Evolutionary conservation across 2,113 vertebrate species (phyloP), one percentile per base, ranked within the genome.

Genomic region (Thomomys bottae): DNA sequence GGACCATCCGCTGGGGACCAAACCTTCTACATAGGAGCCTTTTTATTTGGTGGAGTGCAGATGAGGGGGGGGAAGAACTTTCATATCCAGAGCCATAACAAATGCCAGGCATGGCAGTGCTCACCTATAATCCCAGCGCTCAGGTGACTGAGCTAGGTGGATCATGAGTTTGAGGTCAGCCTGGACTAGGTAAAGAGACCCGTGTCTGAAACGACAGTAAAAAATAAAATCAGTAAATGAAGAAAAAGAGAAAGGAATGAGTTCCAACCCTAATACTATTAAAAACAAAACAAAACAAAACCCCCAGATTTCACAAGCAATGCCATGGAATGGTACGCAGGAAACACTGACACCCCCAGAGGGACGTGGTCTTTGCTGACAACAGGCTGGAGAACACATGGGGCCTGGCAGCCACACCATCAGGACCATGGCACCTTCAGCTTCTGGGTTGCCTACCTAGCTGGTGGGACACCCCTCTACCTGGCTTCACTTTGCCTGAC

Each of bases 351-450:
- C 67, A 32, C 92, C 10, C 97, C 8, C 88, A 1, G 1, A 97
- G 97, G 1, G 97, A 97, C 1, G 96, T 97, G 77, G 36, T 96
- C 54, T 98, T 98, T 23, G 89, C 96, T 0, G 97, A 96, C 5
- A 59, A 97, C 0, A 96, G 96, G 3, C 84, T 63, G 15, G 97
- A 97, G 34, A 42, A 1, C 0, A 68, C 87, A 0, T 97, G 96
- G 0, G 89, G n/a, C 2, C 78, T 5, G 8, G 97, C 32, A 98
- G 97, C 81, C 97, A 97, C 84, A 97, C 96, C 26, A 83, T 98
- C 75, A 97, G 97, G 97, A 97, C 97, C 5, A 77, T 97, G 97
- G 97, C 11, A 97, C 97, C 26, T 97, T 97, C 2, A 97, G 97
- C 34, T 95, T 95, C 94, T 98, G 97, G 97, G 97, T 92, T 0